Conservation (phyloP, 1,140 invertebrate genomes). For the Adelges cooleyi region DNA sequence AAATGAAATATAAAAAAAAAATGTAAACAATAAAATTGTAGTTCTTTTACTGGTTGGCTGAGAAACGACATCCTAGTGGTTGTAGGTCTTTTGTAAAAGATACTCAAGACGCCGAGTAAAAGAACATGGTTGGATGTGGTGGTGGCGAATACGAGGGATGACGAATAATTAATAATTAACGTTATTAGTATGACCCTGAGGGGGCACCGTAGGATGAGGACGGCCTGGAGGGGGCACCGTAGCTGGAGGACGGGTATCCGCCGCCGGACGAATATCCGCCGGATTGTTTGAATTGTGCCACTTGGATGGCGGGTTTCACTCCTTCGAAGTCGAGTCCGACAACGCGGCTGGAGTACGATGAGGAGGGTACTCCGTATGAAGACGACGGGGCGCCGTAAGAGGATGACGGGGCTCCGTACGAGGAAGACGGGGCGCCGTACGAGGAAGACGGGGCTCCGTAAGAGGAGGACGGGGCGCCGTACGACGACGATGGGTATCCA, state of each 20-base stretch:
- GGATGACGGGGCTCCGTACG: constrained; percentile 37
- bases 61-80: too few species aligned
- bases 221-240: constrained; percentile 49
- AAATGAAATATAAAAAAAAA: too few species aligned
- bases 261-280: constrained; percentile 42
- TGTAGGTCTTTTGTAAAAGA: too few species aligned
- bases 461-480: constrained; percentile 43
- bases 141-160: too few species aligned
- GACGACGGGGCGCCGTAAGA: constrained; percentile 37
- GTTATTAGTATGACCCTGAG: constrained; percentile 30
- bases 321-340: constrained; percentile 63
- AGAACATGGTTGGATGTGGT: too few species aligned
- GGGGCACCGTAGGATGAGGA: constrained; percentile 51
- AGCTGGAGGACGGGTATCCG: constrained; percentile 48
- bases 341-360: constrained; percentile 45
- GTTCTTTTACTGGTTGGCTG: too few species aligned
- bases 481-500: constrained; percentile 35
- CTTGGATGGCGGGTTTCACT: constrained; percentile 62
- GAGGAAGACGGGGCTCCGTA: constrained; percentile 43
- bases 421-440: constrained; percentile 40
- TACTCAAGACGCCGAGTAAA: too few species aligned
- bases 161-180: too few species aligned
- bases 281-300: constrained; percentile 55
- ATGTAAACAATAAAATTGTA: too few species aligned
- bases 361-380: constrained; percentile 40